Percentiles rank a stretch among this genome's conserved stretches.
Conservation (phyloP, 2,113 vertebrate species). For the Chlorodrepanis virens region DNA sequence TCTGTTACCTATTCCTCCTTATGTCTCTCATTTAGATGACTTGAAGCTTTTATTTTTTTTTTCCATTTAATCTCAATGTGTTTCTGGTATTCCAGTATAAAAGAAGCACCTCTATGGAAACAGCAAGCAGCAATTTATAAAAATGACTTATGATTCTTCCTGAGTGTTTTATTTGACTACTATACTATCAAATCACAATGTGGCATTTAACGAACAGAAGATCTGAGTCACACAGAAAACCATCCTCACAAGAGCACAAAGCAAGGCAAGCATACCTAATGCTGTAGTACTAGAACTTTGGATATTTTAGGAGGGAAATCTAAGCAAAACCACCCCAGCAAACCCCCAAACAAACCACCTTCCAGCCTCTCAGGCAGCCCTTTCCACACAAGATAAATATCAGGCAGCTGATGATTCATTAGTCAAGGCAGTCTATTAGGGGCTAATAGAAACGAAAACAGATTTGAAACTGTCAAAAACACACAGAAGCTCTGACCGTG, state of each 20-base stretch:
- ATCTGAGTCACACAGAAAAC: not conserved
- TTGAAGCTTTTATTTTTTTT: not conserved
- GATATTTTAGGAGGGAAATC: not conserved
- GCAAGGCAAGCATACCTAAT: not conserved
- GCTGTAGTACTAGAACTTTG: not conserved
- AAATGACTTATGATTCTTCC: not conserved
- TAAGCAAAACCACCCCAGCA: not conserved
- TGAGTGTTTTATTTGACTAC: not conserved
- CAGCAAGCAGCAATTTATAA: not conserved
- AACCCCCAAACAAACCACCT: not conserved
- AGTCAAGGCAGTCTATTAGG: not conserved
- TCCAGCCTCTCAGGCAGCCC: not conserved
- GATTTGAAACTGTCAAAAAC: not conserved
- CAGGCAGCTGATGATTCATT: slow-evolving; percentile 15
- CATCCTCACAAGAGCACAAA: not conserved
- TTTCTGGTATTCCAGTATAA: not conserved
- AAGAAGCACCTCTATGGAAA: not conserved
- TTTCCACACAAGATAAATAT: not conserved
- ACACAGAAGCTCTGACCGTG: not conserved
- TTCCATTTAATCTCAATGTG: not conserved
- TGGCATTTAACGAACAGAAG: not conserved
- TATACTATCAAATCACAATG: not conserved
- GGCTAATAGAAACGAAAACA: not conserved
- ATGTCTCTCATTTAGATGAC: not conserved
- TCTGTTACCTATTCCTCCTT: not conserved